Conservation (phyloP, 2,113 vertebrate species). For the Python bivittatus region DNA sequence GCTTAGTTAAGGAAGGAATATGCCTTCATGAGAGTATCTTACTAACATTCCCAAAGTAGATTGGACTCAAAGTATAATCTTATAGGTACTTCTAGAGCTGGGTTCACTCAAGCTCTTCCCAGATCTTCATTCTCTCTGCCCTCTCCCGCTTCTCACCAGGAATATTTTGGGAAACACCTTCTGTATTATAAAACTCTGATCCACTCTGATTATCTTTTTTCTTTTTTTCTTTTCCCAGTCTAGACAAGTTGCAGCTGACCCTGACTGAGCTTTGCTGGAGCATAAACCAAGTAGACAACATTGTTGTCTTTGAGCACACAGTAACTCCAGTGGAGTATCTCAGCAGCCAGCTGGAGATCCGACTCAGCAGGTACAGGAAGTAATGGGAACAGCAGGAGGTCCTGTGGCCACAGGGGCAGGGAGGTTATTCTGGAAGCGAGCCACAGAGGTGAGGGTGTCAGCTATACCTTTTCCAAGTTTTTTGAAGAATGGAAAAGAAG, state of each 20-base stretch:
- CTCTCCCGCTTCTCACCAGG: neutral
- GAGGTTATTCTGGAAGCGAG: neutral
- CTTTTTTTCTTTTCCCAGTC: slow-evolving; percentile 62
- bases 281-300: slow-evolving; percentile 76
- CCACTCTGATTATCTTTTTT: neutral
- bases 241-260: slow-evolving; percentile 89
- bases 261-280: slow-evolving; percentile 85
- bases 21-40: neutral
- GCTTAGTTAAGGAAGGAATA: neutral
- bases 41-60: neutral
- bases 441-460: neutral
- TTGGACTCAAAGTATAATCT: neutral
- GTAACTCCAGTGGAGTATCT: slow-evolving; percentile 88
- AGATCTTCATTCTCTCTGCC: neutral
- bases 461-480: neutral
- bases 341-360: slow-evolving; percentile 82
- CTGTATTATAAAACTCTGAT: neutral
- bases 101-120: neutral
- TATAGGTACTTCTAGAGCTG: neutral
- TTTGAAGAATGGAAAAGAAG: neutral
- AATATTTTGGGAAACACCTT: neutral
- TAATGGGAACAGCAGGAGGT: neutral
- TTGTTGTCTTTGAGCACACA: slow-evolving; percentile 82
- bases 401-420: neutral
- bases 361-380: slow-evolving; percentile 79